Conservation (phyloP, 1,140 invertebrate species). For the Aphelenchoides avenae region DNA sequence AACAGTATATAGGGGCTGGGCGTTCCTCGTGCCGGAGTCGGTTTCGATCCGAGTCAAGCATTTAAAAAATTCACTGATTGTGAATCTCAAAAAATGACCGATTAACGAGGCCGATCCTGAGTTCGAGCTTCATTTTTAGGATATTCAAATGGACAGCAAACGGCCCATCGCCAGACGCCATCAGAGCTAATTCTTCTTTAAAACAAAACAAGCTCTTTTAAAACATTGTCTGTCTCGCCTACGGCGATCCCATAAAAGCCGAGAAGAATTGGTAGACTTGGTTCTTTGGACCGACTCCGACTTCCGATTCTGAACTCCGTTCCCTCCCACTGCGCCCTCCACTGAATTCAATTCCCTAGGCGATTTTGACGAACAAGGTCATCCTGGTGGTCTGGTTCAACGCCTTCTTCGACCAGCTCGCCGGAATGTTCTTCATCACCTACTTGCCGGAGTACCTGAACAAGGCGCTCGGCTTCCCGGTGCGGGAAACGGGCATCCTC, state of each 20-base stretch:
- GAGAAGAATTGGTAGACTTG: too few relatives aligned
- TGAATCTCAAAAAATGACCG: neutral
- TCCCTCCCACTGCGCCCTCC: constrained; percentile 24
- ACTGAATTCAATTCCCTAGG: constrained; percentile 17
- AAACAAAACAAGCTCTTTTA: constrained; percentile 12
- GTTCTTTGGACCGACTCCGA: too few relatives aligned
- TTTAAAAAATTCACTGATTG: constrained; percentile 21
- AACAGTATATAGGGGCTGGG: constrained; percentile 17
- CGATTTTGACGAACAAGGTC: constrained; percentile 8
- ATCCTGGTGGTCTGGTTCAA: constrained; percentile 20
- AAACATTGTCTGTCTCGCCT: constrained; percentile 12
- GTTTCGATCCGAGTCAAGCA: constrained; percentile 19
- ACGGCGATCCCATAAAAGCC: too few relatives aligned
- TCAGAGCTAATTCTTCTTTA: constrained; percentile 12
- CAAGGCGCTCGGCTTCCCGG: constrained; percentile 18
- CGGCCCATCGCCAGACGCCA: constrained; percentile 25
- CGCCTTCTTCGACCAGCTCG: constrained; percentile 18
- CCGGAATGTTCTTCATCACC: constrained; percentile 17
- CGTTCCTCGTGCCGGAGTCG: constrained; percentile 18
- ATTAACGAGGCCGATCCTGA: too few relatives aligned
- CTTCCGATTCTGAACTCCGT: neutral
- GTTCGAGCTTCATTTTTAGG: constrained; percentile 9
- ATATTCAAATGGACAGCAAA: constrained; percentile 20
- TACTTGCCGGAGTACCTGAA: constrained; percentile 22
- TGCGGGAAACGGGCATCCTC: constrained; percentile 17